A percentile compares a stretch with the other conserved stretches of the same genome.
Conservation (phyloP, 2,888 invertebrate genomes). For the Hemaris fuciformis region DNA sequence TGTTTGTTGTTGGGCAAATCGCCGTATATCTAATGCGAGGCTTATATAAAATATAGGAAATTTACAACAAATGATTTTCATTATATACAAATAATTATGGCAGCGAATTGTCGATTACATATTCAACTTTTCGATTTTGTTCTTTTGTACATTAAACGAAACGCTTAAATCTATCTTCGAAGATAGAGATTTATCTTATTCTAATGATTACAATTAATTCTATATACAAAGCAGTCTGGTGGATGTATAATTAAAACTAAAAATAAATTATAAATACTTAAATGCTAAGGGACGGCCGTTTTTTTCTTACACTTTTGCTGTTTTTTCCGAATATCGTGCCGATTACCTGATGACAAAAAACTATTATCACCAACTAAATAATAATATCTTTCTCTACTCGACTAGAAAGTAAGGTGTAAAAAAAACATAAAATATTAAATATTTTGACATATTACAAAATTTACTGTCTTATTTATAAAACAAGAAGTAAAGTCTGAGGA, state of each 20-base stretch:
- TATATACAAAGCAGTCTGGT: constrained; percentile 66
- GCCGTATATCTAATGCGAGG: constrained; percentile 54
- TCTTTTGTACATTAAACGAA: constrained; percentile 18
- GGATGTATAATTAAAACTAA: constrained; percentile 41
- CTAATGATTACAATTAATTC: constrained; percentile 31
- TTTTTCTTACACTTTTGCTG: constrained; percentile 88
- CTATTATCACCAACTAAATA: background rate
- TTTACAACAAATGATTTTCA: constrained; percentile 23
- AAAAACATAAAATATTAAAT: too few relatives aligned
- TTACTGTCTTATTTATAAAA: too few relatives aligned
- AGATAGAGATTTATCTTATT: constrained; percentile 23
- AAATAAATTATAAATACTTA: constrained; percentile 59
- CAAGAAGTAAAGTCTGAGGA: too few relatives aligned
- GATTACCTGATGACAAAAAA: constrained; percentile 74
- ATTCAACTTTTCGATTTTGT: constrained; percentile 1
- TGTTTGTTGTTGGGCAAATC: constrained; percentile 20
- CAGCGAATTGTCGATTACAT: background rate
- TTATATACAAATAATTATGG: constrained; percentile 29
- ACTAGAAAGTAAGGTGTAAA: too few relatives aligned
- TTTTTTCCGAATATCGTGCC: constrained; percentile 91
- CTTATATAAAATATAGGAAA: constrained; percentile 22
- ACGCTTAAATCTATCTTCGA: constrained; percentile 16
- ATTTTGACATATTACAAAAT: too few relatives aligned
- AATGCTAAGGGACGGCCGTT: constrained; percentile 89
- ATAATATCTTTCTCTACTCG: too few relatives aligned